These are phyloP conservation scores for Pseudochaenichthys georgianus DNA, from an alignment of 2,797 vertebrate genomes.

Conservation along the genomic window DNA sequence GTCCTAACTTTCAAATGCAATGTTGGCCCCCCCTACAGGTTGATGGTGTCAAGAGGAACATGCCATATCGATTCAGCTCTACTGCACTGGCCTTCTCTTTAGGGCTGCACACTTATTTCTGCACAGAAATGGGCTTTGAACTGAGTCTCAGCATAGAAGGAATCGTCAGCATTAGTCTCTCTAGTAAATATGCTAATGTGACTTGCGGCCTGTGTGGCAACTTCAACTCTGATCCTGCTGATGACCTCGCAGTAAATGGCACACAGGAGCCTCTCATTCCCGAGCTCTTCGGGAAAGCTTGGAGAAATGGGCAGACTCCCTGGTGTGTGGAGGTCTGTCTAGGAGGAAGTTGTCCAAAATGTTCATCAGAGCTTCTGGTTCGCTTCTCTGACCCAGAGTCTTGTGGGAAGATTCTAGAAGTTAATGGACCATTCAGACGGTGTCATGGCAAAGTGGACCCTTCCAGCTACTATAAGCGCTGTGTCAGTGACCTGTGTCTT, in stretches of 20 bases:
- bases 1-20: slow-evolving; percentile 39
- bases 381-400: slow-evolving; percentile 54
- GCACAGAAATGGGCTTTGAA: slow-evolving; percentile 56
- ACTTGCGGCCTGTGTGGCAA: slow-evolving; percentile 80
- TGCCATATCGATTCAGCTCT: slow-evolving; percentile 65
- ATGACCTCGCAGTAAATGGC: slow-evolving; percentile 66
- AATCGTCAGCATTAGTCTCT: slow-evolving; percentile 65
- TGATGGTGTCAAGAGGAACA: slow-evolving; percentile 59
- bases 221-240: slow-evolving; percentile 69
- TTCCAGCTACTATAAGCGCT: slow-evolving; percentile 66
- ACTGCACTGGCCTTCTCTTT: slow-evolving; percentile 52
- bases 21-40: slow-evolving; percentile 79
- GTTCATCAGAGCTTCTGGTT: slow-evolving; percentile 58
- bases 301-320: slow-evolving; percentile 66
- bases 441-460: slow-evolving; percentile 73
- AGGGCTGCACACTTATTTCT: slow-evolving; percentile 64
- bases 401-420: slow-evolving; percentile 64
- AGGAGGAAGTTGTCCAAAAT: slow-evolving; percentile 63
- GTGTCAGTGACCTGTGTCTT: slow-evolving; percentile 77
- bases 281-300: slow-evolving; percentile 64
- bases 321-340: slow-evolving; percentile 72
- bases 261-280: slow-evolving; percentile 39
- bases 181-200: slow-evolving; percentile 69
- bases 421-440: slow-evolving; percentile 75
- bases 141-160: slow-evolving; percentile 69